These are phyloP conservation scores for Lophius americanus DNA, from an alignment of 2,797 vertebrate genomes.

Conservation along the genomic window DNA sequence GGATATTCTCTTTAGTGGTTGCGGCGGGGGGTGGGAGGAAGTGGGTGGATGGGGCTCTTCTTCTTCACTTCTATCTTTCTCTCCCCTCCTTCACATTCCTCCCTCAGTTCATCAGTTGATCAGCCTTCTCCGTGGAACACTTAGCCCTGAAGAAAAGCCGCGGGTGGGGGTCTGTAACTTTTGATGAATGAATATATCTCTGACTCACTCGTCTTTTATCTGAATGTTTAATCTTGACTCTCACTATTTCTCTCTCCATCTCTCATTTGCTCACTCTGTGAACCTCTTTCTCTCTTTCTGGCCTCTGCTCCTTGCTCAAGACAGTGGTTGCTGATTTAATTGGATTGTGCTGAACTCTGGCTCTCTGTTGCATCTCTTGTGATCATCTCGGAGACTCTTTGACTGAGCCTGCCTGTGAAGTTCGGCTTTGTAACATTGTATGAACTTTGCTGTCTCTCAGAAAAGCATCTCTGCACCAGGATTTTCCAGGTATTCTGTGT, in stretches of 20 bases:
- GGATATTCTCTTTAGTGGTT: constrained; percentile 74
- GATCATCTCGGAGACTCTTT: constrained; percentile 73
- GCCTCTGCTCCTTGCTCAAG: constrained; percentile 77
- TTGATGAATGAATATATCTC: constrained; percentile 86
- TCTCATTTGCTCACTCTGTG: constrained; percentile 58
- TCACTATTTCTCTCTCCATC: constrained; percentile 54
- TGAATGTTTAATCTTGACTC: constrained; percentile 77
- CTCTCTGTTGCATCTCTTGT: constrained; percentile 76
- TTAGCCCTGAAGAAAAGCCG: constrained; percentile 83
- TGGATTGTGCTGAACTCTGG: constrained; percentile 80
- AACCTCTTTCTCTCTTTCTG: constrained; percentile 62
- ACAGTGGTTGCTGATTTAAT: constrained; percentile 79
- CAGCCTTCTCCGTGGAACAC: constrained; percentile 76
- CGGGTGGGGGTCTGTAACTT: constrained; percentile 85
- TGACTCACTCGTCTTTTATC: constrained; percentile 80
- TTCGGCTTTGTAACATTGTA: constrained; percentile 64
- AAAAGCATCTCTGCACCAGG: constrained; percentile 35
- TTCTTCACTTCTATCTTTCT: constrained; percentile 37
- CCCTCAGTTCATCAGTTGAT: constrained; percentile 75
- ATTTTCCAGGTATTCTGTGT: constrained; percentile 64
- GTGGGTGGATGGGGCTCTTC: constrained; percentile 61
- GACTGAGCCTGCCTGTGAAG: constrained; percentile 76
- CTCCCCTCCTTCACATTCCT: constrained; percentile 39
- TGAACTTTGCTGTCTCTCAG: constrained; percentile 64
- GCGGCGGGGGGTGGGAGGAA: constrained; percentile 44